A percentile compares a stretch with the other conserved stretches of the same genome.
These are phyloP conservation scores for Helicorthomorpha holstii DNA, from an alignment of 1,140 invertebrate genomes.

Conservation along the genomic window DNA sequence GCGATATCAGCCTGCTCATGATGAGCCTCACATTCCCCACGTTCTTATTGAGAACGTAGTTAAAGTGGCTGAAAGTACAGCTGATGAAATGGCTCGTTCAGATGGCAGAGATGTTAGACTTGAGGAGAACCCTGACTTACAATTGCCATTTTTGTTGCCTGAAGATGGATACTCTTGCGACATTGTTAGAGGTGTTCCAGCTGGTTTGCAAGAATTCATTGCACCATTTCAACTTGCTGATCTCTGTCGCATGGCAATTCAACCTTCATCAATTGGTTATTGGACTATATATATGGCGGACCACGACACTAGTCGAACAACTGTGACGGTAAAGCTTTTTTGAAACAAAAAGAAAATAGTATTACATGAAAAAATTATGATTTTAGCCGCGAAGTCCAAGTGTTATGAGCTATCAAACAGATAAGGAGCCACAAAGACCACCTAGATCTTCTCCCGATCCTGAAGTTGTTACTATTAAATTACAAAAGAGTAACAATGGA, in stretches of 20 bases:
- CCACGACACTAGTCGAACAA: conserved; percentile 12
- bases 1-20: conserved; percentile 52
- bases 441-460: conserved; percentile 34
- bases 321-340: not conserved
- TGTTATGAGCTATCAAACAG: conserved; percentile 38
- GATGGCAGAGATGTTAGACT: conserved; percentile 66
- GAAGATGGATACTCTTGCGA: conserved; percentile 98
- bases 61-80: conserved; percentile 73
- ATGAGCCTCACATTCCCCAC: conserved; percentile 38
- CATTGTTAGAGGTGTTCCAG: conserved; percentile 77
- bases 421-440: conserved; percentile 26
- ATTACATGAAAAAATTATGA: conserved; percentile 4
- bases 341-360: not conserved
- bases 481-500: conserved; percentile 76
- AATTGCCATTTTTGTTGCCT: conserved; percentile 77
- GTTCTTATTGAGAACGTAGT: conserved; percentile 49
- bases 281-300: conserved; percentile 87
- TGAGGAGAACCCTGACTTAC: conserved; percentile 69
- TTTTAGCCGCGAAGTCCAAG: conserved; percentile 42
- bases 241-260: conserved; percentile 70
- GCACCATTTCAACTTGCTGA: conserved; percentile 68
- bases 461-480: conserved; percentile 65
- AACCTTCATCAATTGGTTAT: conserved; percentile 71
- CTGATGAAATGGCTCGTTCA: conserved; percentile 73
- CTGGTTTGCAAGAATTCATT: conserved; percentile 81